Base-by-base conservation (phyloP, 1,140 invertebrate species). In the Zaprionus ghesquierei region DNA sequence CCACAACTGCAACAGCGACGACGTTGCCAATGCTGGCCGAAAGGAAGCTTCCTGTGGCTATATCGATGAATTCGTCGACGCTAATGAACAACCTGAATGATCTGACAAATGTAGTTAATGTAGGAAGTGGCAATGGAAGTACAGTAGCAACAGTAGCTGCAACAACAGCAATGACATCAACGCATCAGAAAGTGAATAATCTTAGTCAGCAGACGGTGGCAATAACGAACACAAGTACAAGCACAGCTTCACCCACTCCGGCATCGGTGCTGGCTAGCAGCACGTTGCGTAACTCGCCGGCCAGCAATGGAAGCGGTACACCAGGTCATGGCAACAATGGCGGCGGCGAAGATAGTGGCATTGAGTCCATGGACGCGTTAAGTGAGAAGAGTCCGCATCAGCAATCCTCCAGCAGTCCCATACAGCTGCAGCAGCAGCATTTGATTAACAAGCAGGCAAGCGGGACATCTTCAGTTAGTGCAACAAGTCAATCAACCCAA, bases 351-450 rank as follows among this genome's bases (percentile, higher is more conserved):
- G 97, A 98, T 92, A 97, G 97, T 41, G 97, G 97, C 2, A 98
- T 98, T 18, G 97, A 98, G 90, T 97, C 96, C 5, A 97, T 98
- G 97, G 97, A 98, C 89, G 97, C 97, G 2, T 91, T 98, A 3
- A 97, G 97, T 22, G 97, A 98, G 85, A 98, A 98, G 90, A 97
- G 96, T 73, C 97, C 97, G 3, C 97, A 97, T 90, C 97, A 98
- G 90, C 95, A 94, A 29, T 93, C 94, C 60, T 95, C 94, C 27
- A 84, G 89, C 60, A 90, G 79, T 71, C 89, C 89, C n/a, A 77
- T 79, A 13, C 89, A 91, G 50, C 55, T 81, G 46, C 70, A 77
- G 27, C 64, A 69, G 66, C 35, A 33, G 13, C 82, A 92, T 61
- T 77, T 92, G 27, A 92, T 93, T 27, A 63, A 38, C 49, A 38